phyloP scores from a whole-genome alignment of 1,140 invertebrate species.

The Drosophila azteca region DNA sequence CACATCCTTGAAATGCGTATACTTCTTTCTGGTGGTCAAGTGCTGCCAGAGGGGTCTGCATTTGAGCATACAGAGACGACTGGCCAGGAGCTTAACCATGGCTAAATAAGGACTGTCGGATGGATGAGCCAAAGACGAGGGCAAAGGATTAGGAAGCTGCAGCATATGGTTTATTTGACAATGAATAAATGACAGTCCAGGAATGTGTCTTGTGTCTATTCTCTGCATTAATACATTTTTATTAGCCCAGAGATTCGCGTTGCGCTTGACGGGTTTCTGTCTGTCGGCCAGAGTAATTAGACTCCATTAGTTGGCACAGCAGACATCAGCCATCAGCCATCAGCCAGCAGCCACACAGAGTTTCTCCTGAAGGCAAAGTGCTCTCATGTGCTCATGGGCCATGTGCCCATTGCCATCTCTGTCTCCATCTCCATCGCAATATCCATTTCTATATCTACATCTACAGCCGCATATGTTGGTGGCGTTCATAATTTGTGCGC shows the following conservation, averaged over 20 bases:
- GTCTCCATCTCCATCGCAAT: slow-evolving; percentile 16
- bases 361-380: slow-evolving; percentile 53
- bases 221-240: slow-evolving; percentile 68
- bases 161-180: slow-evolving; percentile 24
- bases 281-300: slow-evolving; percentile 68
- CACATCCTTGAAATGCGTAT: slow-evolving; percentile 34
- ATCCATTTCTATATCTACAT: slow-evolving; percentile 25
- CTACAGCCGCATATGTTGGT: slow-evolving; percentile 17
- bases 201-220: slow-evolving; percentile 23
- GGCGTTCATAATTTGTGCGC: slow-evolving; percentile 79
- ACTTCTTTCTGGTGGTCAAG: slow-evolving; percentile 35
- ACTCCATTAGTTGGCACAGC: slow-evolving; percentile 66
- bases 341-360: not conserved
- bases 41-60: slow-evolving; percentile 5
- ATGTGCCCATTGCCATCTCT: slow-evolving; percentile 16
- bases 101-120: not conserved
- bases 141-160: not conserved
- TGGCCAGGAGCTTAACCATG: slow-evolving; percentile 3
- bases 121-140: slow-evolving; percentile 11
- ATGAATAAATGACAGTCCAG: slow-evolving; percentile 66
- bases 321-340: slow-evolving; percentile 15
- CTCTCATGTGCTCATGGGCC: slow-evolving; percentile 41
- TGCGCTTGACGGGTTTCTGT: not conserved
- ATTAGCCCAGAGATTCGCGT: slow-evolving; percentile 63
- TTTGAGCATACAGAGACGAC: slow-evolving; percentile 1